phyloP scores from a whole-genome alignment of 2,113 vertebrate genomes.

The Lophotis ruficrista region DNA sequence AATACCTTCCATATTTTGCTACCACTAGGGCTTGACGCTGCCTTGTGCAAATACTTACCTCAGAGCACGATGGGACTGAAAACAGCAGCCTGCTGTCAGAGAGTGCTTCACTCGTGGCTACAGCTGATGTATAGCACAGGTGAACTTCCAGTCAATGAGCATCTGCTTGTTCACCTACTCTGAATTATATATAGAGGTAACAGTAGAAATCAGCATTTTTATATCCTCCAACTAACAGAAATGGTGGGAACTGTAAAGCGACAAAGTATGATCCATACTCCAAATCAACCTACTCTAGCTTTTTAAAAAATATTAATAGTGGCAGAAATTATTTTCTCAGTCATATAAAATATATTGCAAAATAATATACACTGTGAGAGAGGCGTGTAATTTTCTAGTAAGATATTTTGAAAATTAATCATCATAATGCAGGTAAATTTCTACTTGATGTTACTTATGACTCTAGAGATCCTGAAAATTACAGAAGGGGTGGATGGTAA shows the following conservation, averaged over 20 bases:
- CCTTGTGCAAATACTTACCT: not conserved
- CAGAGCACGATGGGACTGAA: accelerated
- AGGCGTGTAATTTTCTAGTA: not conserved
- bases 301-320: not conserved
- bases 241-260: not conserved
- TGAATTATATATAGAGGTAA: not conserved
- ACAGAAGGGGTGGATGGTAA: not conserved
- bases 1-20: not conserved
- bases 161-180: not conserved
- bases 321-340: not conserved
- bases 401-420: not conserved
- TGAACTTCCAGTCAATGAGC: not conserved
- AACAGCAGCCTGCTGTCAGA: not conserved
- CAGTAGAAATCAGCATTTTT: not conserved
- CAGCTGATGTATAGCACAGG: not conserved
- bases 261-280: not conserved
- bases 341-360: not conserved
- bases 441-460: not conserved
- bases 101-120: not conserved
- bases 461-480: not conserved
- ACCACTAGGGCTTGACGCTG: not conserved
- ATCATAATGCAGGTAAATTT: not conserved
- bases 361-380: not conserved
- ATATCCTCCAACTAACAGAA: not conserved
- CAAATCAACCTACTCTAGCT: not conserved